Base-by-base conservation (phyloP, 2,797 vertebrate species). In the Rhadinocentrus ornatus region DNA sequence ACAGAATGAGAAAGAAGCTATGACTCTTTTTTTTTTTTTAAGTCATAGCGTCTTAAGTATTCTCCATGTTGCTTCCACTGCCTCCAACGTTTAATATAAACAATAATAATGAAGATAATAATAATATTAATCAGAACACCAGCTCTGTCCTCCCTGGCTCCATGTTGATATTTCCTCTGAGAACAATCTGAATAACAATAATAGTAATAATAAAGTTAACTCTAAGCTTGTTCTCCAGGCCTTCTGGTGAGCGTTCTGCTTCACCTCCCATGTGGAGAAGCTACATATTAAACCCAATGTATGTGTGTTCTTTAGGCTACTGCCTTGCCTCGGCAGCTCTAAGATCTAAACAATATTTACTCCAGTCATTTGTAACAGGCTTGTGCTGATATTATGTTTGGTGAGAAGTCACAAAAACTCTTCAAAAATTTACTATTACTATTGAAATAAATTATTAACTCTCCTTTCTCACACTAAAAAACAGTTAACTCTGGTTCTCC, bases 211-310 rank as follows among this genome's bases (percentile, higher is more conserved):
- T 92, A 91, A 93, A 92, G 89, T 90, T 83, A 88, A 82, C 74
- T 88, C 32, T 34, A 27, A 16, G 48, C 69, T 55, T 46, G 53
- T 66, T 77, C 80, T 81, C 73, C 29, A 0, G 59, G 83, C 77
- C 81, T 84, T 76, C 80, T 86, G 83, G 78, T 83, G 84, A 81
- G 77, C 81, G 89, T 90, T 92, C 90, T 90, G 92, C 93, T 91
- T 91, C 90, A 85, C 90, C 88, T 93, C 85, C 88, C 91, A 89
- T 88, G 89, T 88, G 86, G 82, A 90, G 87, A 88, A 83, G 78
- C 87, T 81, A 92, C 90, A 92, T 93, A 93, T 93, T 93, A 92
- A 94, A 94, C 90, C 84, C 86, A 76, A 89, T 86, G 79, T 66
- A 74, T 78, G 78, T 81, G 79, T 84, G 78, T 80, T 90, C 88